Percentiles rank a stretch among this genome's conserved stretches.
Evolutionary conservation across 2,113 vertebrate genomes (phyloP).

Genomic region (Paramormyrops kingsleyae): DNA sequence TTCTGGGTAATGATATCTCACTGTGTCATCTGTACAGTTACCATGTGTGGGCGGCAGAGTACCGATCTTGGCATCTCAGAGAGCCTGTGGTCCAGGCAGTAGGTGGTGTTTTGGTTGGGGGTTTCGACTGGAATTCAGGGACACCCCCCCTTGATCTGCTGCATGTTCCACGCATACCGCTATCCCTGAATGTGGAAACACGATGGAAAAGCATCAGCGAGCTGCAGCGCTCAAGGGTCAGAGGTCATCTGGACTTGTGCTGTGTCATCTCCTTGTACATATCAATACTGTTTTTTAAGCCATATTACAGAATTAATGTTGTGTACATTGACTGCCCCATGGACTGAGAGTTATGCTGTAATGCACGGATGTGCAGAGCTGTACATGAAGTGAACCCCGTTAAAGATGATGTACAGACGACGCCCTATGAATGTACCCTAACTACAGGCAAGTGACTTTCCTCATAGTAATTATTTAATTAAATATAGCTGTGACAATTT

Average conservation of each 20-base stretch:
- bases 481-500: slow-evolving; percentile 61
- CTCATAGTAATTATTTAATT: slow-evolving; percentile 49
- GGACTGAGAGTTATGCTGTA: slow-evolving; percentile 30
- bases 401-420: slow-evolving; percentile 31
- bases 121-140: background rate
- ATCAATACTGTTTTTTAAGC: slow-evolving; percentile 43
- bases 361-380: slow-evolving; percentile 41
- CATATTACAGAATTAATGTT: slow-evolving; percentile 44
- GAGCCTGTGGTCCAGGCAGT: background rate
- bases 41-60: background rate
- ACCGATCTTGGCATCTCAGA: background rate
- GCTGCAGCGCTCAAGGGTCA: slow-evolving; percentile 24
- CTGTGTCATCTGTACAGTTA: background rate
- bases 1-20: slow-evolving; percentile 14
- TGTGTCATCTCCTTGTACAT: slow-evolving; percentile 12
- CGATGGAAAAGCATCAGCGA: background rate
- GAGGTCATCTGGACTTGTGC: slow-evolving; percentile 14
- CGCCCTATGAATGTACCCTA: slow-evolving; percentile 54
- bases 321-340: slow-evolving; percentile 43
- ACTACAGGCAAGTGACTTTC: slow-evolving; percentile 46
- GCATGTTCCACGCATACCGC: background rate
- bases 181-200: background rate
- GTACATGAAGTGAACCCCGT: slow-evolving; percentile 36
- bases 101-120: background rate
- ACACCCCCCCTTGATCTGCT: background rate